Percentiles rank a stretch among this genome's conserved stretches.
These are phyloP conservation scores for Volucella zonaria DNA, from an alignment of 2,888 invertebrate species.

Conservation along the genomic window DNA sequence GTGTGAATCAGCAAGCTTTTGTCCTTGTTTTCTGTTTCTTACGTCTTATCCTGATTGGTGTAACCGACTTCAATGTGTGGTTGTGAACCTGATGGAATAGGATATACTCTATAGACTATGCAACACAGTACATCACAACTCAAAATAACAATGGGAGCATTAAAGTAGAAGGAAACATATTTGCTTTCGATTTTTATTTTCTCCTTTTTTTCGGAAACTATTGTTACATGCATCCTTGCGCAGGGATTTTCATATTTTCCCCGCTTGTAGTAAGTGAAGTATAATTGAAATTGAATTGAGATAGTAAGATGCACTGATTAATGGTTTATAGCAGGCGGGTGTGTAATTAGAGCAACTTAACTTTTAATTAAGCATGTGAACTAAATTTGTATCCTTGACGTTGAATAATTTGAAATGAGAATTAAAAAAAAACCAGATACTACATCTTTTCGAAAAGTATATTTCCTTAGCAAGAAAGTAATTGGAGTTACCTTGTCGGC, in stretches of 20 bases:
- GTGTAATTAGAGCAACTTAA: too few relatives aligned
- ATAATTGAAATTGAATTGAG: too few relatives aligned
- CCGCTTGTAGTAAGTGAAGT: too few relatives aligned
- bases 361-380: too few relatives aligned
- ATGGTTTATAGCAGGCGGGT: too few relatives aligned
- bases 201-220: constrained; percentile 1
- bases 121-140: background rate
- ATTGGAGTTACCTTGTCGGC: too few relatives aligned
- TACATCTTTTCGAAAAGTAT: too few relatives aligned
- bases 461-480: too few relatives aligned
- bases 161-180: constrained; percentile 24
- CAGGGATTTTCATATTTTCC: background rate
- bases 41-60: background rate
- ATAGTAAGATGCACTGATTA: too few relatives aligned
- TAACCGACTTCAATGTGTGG: background rate
- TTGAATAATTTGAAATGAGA: too few relatives aligned
- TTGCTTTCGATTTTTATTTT: background rate
- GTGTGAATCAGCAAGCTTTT: background rate
- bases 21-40: background rate
- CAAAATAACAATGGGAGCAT: constrained; percentile 19
- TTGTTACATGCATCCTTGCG: constrained; percentile 24
- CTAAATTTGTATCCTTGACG: too few relatives aligned
- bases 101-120: constrained; percentile 3
- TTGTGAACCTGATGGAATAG: background rate
- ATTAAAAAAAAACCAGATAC: too few relatives aligned